phyloP scores from a whole-genome alignment of 1,140 invertebrate genomes.

The Achroia grisella region DNA sequence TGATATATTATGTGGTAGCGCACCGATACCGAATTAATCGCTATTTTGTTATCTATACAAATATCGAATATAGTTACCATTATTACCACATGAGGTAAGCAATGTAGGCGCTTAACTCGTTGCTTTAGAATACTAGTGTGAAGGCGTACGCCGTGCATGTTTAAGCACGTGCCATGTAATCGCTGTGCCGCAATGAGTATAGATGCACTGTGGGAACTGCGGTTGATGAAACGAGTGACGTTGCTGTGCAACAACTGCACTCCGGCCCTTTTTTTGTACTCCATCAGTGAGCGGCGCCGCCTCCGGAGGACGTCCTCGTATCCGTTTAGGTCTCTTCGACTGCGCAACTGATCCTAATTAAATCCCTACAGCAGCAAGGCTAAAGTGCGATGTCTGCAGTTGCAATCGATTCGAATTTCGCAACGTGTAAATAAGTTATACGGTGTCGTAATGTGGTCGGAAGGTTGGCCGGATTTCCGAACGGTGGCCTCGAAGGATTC shows the following conservation, averaged over 20 bases:
- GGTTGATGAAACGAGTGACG: constrained; percentile 31
- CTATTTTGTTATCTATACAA: no score
- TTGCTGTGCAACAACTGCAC: constrained; percentile 26
- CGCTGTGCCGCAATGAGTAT: constrained; percentile 12
- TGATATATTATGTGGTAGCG: constrained; percentile 24
- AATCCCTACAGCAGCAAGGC: constrained; percentile 66
- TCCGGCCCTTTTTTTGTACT: constrained; percentile 50
- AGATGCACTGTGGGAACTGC: constrained; percentile 33
- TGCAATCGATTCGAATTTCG: constrained; percentile 71
- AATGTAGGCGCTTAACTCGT: background rate
- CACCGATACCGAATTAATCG: constrained; percentile 7
- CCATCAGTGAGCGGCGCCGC: constrained; percentile 48
- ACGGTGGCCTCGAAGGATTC: constrained; percentile 67
- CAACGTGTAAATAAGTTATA: constrained; percentile 69
- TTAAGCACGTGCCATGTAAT: constrained; percentile 19
- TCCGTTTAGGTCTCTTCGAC: constrained; percentile 53
- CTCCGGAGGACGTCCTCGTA: constrained; percentile 57
- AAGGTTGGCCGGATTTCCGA: constrained; percentile 74
- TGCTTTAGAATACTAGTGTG: background rate
- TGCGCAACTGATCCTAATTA: constrained; percentile 70
- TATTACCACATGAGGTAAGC: no score
- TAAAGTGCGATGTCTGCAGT: constrained; percentile 68
- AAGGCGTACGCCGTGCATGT: constrained; percentile 17
- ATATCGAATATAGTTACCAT: no score
- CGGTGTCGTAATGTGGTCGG: constrained; percentile 67